These are phyloP conservation scores for Blastomussa wellsi DNA, from an alignment of 92 coral and sea anemone species.

Conservation along the genomic window DNA sequence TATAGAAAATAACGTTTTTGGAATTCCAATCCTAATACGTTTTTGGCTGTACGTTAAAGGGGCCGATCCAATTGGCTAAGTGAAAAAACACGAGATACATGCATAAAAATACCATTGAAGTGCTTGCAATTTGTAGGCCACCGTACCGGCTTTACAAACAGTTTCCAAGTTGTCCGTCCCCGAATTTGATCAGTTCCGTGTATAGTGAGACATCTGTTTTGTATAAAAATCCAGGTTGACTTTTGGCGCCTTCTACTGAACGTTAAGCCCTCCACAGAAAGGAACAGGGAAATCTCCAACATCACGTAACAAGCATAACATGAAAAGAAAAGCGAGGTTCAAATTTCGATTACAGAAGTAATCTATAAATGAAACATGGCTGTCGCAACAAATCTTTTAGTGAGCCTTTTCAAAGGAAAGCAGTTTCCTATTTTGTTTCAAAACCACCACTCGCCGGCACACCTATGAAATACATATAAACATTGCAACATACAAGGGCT, in stretches of 20 bases:
- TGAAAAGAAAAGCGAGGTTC: no score
- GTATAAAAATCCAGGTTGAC: neutral
- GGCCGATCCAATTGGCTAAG: neutral
- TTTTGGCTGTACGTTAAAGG: neutral
- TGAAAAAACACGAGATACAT: neutral
- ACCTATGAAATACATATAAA: neutral
- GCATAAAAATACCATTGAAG: neutral
- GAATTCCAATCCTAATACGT: conserved; percentile 1
- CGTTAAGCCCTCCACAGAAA: neutral
- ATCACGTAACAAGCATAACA: neutral
- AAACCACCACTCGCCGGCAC: neutral
- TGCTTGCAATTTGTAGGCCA: neutral
- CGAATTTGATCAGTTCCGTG: neutral
- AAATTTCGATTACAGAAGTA: neutral
- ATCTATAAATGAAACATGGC: neutral
- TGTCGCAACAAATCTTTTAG: neutral
- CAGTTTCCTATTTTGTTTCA: neutral
- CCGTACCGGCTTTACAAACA: neutral
- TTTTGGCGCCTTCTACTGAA: neutral
- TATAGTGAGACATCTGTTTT: neutral
- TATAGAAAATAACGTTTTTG: neutral
- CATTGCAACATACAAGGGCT: neutral
- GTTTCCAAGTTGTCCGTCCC: neutral
- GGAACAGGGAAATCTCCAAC: neutral
- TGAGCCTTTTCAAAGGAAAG: neutral